Conservation (phyloP, 2,113 vertebrate species). For the Notarius quadriscutis region DNA sequence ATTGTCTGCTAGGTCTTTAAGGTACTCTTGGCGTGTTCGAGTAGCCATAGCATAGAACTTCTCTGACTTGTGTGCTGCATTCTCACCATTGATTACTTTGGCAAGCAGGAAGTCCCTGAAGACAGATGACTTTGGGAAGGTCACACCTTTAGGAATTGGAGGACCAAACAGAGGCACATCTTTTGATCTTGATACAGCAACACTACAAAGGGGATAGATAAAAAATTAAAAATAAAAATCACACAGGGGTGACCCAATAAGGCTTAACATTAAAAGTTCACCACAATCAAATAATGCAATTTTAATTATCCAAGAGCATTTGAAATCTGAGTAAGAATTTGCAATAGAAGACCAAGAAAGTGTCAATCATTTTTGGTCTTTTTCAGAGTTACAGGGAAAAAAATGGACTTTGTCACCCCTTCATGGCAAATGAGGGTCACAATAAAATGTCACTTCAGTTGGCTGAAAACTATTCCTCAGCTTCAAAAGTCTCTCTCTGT, state of each 20-base stretch:
- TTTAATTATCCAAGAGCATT: neutral
- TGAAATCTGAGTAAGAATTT: neutral
- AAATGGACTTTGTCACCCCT: neutral
- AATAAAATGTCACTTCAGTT: neutral
- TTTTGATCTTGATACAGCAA: slow-evolving; percentile 96
- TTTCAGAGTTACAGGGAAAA: neutral
- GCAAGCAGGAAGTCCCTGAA: slow-evolving; percentile 99
- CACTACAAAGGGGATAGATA: slow-evolving; percentile 68
- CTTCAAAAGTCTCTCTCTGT: neutral
- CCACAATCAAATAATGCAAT: neutral
- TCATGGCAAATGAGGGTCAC: neutral
- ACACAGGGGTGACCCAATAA: neutral
- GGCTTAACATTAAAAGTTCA: neutral
- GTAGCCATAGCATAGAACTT: slow-evolving; percentile 98
- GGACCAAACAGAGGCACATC: slow-evolving; percentile 94
- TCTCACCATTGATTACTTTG: slow-evolving; percentile 98
- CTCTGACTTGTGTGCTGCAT: slow-evolving; percentile 94
- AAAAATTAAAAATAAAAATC: neutral
- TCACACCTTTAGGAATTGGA: slow-evolving; percentile 95
- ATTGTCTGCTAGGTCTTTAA: slow-evolving; percentile 96
- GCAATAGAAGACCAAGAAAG: neutral
- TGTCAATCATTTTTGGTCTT: neutral
- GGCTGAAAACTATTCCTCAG: neutral
- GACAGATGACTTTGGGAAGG: slow-evolving; percentile 95
- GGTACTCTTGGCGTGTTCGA: slow-evolving; percentile 92